phyloP scores from a whole-genome alignment of 2,797 vertebrate species.

The Tokudaia muenninki region DNA sequence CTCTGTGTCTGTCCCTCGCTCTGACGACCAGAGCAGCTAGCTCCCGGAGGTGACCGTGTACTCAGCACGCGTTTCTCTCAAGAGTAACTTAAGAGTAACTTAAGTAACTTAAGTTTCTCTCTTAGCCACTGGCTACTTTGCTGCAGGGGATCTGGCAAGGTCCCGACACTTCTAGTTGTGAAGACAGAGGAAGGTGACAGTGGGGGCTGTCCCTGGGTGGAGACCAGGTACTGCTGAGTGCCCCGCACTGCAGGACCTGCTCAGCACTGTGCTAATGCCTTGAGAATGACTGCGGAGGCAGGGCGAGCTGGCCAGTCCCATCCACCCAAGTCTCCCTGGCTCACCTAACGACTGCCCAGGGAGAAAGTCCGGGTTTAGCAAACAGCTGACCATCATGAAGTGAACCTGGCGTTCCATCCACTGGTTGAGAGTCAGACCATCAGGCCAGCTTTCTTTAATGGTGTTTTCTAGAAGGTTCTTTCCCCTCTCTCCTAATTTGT shows the following conservation, averaged over 20 bases:
- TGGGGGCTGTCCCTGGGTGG: not conserved
- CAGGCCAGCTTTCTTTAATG: not conserved
- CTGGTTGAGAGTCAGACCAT: not conserved
- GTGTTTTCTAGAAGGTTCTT: not conserved
- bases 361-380: not conserved
- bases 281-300: not conserved
- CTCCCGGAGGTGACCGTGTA: not conserved
- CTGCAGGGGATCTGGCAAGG: not conserved
- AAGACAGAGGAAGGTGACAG: too few relatives aligned
- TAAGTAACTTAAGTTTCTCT: too few relatives aligned
- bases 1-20: not conserved
- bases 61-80: not conserved
- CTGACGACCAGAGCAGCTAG: not conserved
- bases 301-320: not conserved
- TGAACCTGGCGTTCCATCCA: not conserved
- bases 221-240: not conserved
- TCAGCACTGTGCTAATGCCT: not conserved
- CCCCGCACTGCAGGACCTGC: not conserved
- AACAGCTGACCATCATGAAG: not conserved
- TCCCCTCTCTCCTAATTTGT: not conserved
- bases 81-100: too few relatives aligned
- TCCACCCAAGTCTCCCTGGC: not conserved
- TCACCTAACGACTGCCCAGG: not conserved
- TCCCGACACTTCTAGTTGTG: not conserved
- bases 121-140: not conserved